Evolutionary conservation across 2,113 vertebrate genomes (phyloP).

Genomic region (Isichthys henryi): DNA sequence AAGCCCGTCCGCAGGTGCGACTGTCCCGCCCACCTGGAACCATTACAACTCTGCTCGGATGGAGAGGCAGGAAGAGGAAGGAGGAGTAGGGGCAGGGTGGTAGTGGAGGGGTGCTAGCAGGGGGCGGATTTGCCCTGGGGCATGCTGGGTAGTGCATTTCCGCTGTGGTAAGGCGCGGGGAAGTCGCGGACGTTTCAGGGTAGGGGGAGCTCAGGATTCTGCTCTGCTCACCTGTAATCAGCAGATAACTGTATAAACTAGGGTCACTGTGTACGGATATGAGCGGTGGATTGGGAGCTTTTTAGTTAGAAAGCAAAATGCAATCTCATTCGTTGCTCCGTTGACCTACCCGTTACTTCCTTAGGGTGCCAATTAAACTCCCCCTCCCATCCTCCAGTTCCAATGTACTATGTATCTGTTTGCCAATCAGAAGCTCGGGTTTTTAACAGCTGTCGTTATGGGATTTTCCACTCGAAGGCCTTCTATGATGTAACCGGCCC

Average conservation of each 20-base stretch:
- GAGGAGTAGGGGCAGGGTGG: not conserved
- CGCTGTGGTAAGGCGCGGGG: not conserved
- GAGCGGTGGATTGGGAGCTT: not conserved
- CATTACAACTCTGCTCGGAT: not conserved
- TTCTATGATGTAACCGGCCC: not conserved
- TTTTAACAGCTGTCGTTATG: not conserved
- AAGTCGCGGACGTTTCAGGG: not conserved
- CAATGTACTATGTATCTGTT: not conserved
- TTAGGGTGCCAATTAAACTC: not conserved
- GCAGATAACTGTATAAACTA: not conserved
- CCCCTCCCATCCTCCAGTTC: not conserved
- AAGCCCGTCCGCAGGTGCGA: not conserved
- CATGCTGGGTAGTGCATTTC: not conserved
- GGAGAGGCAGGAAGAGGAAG: not conserved
- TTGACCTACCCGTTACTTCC: not conserved
- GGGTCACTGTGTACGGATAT: not conserved
- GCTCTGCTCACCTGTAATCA: not conserved
- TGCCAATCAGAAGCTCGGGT: not conserved
- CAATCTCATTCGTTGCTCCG: not conserved
- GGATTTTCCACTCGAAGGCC: not conserved
- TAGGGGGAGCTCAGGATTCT: not conserved
- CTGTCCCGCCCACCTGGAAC: not conserved
- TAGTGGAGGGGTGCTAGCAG: not conserved
- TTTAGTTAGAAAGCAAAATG: not conserved
- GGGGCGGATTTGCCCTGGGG: not conserved